phyloP scores from a whole-genome alignment of 2,797 vertebrate species.

The Netta rufina region DNA sequence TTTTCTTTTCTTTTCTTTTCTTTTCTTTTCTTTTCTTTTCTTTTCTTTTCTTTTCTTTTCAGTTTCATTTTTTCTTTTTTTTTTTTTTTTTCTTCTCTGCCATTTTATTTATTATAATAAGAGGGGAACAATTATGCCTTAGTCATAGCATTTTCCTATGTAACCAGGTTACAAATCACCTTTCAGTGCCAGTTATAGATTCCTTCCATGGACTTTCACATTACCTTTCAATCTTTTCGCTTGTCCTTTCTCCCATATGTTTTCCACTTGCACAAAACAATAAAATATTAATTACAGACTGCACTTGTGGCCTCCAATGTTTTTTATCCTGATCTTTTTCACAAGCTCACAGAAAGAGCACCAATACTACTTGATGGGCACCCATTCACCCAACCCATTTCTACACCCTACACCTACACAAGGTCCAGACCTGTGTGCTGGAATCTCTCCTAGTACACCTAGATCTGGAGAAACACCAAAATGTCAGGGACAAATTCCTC shows the following conservation, averaged over 20 bases:
- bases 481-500: neutral
- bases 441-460: neutral
- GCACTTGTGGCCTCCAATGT: neutral
- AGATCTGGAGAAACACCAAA: neutral
- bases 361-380: neutral
- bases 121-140: neutral
- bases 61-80: too few relatives aligned
- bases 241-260: rapidly evolving
- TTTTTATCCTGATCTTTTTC: neutral
- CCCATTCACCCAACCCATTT: constrained; percentile 26
- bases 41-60: neutral
- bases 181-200: neutral
- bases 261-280: neutral
- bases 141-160: neutral
- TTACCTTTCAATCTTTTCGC: neutral
- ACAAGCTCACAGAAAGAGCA: neutral
- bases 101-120: neutral
- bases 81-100: neutral
- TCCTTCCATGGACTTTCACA: neutral
- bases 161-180: neutral
- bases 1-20: neutral
- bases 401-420: neutral
- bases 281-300: neutral
- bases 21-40: neutral
- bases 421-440: neutral